A percentile compares a stretch with the other conserved stretches of the same genome.
These are phyloP conservation scores for Mycalesis mineus DNA, from an alignment of 2,888 invertebrate genomes.

Conservation along the genomic window DNA sequence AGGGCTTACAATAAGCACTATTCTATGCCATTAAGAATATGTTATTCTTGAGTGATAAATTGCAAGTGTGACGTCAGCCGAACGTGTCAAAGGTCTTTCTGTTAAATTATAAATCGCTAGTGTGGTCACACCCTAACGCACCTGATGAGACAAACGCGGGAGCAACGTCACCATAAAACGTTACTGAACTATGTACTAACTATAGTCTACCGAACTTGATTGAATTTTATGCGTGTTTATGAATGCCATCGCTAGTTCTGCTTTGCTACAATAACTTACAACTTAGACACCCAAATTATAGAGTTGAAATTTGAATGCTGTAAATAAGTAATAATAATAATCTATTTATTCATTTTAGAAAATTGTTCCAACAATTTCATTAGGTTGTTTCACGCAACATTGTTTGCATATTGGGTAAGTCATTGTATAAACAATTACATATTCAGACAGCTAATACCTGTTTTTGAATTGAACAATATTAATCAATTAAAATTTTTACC, in stretches of 20 bases:
- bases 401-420: too few species aligned
- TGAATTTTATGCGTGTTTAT: conserved; percentile 69
- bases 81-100: too few species aligned
- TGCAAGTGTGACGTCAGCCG: too few species aligned
- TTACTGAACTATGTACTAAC: conserved; percentile 39
- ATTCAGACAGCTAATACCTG: too few species aligned
- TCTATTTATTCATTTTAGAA: neutral
- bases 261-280: conserved; percentile 26
- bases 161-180: conserved; percentile 71
- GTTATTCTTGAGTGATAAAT: too few species aligned
- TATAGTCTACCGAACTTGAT: conserved; percentile 60
- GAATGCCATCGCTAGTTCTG: conserved; percentile 36
- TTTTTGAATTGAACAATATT: too few species aligned
- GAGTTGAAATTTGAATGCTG: neutral
- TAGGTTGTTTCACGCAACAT: neutral
- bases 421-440: too few species aligned
- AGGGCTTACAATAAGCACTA: too few species aligned
- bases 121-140: neutral
- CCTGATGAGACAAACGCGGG: conserved; percentile 57
- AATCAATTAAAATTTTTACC: too few species aligned
- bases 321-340: neutral
- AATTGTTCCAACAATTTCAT: neutral
- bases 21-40: too few species aligned
- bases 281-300: conserved; percentile 12
- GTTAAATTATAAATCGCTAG: too few species aligned